Conservation (phyloP, 2,797 vertebrate genomes). For the Myotis vivesi region DNA sequence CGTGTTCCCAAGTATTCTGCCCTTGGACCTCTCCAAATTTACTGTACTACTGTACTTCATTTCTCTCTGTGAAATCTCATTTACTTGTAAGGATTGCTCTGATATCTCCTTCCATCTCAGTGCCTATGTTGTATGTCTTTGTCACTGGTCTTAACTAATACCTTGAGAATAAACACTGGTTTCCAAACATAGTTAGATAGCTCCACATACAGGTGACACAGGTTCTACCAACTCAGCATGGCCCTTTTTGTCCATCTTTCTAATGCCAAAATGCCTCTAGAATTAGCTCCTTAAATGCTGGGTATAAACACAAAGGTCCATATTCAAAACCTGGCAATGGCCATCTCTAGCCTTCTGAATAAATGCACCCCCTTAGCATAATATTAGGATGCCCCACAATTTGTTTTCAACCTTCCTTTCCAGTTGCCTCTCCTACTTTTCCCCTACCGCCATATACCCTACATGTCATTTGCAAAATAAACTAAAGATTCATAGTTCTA, state of each 20-base stretch:
- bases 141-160: neutral
- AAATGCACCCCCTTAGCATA: neutral
- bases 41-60: neutral
- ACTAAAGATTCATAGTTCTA: neutral
- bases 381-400: neutral
- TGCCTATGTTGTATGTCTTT: neutral
- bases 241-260: neutral
- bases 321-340: neutral
- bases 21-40: neutral
- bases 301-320: neutral
- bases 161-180: neutral
- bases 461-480: neutral
- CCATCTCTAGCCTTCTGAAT: neutral
- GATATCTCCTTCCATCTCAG: neutral
- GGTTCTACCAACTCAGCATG: neutral
- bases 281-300: neutral
- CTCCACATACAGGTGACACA: neutral
- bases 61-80: conserved; percentile 1
- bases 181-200: neutral
- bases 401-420: neutral
- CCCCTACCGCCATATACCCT: neutral
- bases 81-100: neutral
- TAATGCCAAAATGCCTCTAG: neutral
- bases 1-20: neutral
- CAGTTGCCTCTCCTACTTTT: neutral